phyloP scores from a whole-genome alignment of 53 echinoderm and acorn worm species.

The Temnopleurus reevesii region DNA sequence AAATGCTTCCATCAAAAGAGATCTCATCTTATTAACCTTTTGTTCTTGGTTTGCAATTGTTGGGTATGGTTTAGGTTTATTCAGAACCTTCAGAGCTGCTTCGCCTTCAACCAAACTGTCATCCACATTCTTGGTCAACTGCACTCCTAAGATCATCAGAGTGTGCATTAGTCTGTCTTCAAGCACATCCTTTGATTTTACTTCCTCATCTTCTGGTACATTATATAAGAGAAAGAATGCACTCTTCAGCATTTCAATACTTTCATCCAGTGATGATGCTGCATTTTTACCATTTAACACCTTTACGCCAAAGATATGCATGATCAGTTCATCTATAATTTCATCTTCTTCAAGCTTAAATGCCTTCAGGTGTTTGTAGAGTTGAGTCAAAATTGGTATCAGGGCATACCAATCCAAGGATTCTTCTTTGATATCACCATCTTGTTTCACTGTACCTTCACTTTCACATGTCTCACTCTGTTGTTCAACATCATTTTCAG shows the following conservation, averaged over 20 bases:
- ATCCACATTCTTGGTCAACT: not conserved
- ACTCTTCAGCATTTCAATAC: slow-evolving; percentile 18
- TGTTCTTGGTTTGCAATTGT: not conserved
- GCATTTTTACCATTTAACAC: not conserved
- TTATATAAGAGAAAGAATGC: slow-evolving; percentile 17
- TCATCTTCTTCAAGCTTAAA: slow-evolving; percentile 39
- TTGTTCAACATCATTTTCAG: not conserved
- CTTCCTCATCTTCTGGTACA: slow-evolving; percentile 10
- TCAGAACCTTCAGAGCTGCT: not conserved
- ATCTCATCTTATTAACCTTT: slow-evolving; percentile 31
- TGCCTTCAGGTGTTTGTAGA: slow-evolving; percentile 15
- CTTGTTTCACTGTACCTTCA: not conserved
- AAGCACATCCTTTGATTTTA: not conserved
- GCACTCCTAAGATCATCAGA: not conserved
- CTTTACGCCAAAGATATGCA: slow-evolving; percentile 33
- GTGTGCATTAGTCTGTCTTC: not conserved
- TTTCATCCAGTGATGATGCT: slow-evolving; percentile 10
- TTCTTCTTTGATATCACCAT: not conserved
- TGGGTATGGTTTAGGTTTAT: slow-evolving; percentile 46
- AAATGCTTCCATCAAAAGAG: slow-evolving; percentile 23
- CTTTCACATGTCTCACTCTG: not conserved
- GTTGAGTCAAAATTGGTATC: not conserved
- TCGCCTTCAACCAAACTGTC: not conserved
- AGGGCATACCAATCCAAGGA: slow-evolving; percentile 31
- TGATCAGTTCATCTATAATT: slow-evolving; percentile 19